Percentiles rank a stretch among this genome's conserved stretches.
These are phyloP conservation scores for Machimus rusticus DNA, from an alignment of 2,888 invertebrate genomes.

Conservation along the genomic window DNA sequence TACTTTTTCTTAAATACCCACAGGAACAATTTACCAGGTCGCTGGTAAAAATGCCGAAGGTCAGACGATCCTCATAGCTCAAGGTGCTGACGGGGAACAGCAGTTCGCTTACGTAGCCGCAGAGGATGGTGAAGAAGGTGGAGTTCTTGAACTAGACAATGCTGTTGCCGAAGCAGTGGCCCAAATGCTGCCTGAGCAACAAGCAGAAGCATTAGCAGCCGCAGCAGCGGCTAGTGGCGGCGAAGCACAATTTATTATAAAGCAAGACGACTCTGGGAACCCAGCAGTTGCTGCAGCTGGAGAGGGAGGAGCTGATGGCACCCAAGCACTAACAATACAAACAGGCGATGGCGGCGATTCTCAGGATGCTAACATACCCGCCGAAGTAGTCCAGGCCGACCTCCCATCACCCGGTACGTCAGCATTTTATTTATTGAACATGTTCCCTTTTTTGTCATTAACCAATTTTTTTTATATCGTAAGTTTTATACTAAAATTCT, in stretches of 20 bases:
- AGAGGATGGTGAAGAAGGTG: slow-evolving; percentile 68
- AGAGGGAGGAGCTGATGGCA: slow-evolving; percentile 39
- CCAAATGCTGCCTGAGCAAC: slow-evolving; percentile 58
- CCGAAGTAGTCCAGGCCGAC: slow-evolving; percentile 85
- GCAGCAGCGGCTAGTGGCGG: slow-evolving; percentile 53
- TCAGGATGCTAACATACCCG: slow-evolving; percentile 81
- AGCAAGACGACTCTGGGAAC: slow-evolving; percentile 53
- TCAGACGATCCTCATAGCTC: slow-evolving; percentile 76
- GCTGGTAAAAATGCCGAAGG: slow-evolving; percentile 83
- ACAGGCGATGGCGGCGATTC: slow-evolving; percentile 58
- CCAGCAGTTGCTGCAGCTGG: slow-evolving; percentile 50
- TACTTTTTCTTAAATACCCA: background rate
- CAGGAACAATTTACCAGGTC: slow-evolving; percentile 66
- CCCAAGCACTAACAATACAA: slow-evolving; percentile 47
- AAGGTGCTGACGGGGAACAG: slow-evolving; percentile 78
- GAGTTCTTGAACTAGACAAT: slow-evolving; percentile 64
- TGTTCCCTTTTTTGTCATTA: too few relatives aligned
- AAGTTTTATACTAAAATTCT: too few relatives aligned
- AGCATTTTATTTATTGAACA: background rate
- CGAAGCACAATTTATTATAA: slow-evolving; percentile 57
- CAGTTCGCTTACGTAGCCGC: slow-evolving; percentile 73
- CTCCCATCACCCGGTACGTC: slow-evolving; percentile 79
- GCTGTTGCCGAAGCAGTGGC: slow-evolving; percentile 62
- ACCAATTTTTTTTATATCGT: too few relatives aligned
- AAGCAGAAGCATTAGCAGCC: slow-evolving; percentile 54